phyloP scores from a whole-genome alignment of 2,888 invertebrate species.

The Tipula confusa region DNA sequence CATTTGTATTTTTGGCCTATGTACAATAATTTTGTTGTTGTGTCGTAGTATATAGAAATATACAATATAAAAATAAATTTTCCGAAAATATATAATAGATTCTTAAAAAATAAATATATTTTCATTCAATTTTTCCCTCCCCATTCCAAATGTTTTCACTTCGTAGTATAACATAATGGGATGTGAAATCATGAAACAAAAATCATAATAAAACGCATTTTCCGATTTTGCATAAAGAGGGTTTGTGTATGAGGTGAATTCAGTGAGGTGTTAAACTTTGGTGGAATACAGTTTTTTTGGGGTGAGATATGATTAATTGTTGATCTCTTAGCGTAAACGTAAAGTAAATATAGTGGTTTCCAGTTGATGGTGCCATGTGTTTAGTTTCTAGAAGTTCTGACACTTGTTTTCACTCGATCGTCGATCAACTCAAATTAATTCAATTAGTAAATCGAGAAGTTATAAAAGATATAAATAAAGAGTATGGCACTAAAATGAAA shows the following conservation, averaged over 20 bases:
- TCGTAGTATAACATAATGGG: no score
- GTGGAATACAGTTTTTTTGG: background rate
- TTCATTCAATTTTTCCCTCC: background rate
- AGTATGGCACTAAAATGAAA: no score
- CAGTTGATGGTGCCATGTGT: background rate
- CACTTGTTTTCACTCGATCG: no score
- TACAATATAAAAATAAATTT: background rate
- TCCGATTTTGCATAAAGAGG: background rate
- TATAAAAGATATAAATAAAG: no score
- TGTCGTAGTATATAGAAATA: background rate
- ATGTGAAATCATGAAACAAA: background rate
- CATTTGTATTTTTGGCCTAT: background rate
- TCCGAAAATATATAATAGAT: background rate
- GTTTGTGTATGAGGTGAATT: background rate
- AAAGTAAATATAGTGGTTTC: background rate
- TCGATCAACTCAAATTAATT: no score
- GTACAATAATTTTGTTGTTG: slow-evolving; percentile 1
- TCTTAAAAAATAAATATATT: background rate
- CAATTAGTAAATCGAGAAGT: no score
- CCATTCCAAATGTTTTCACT: background rate
- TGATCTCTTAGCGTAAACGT: no score
- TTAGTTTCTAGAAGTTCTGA: no score
- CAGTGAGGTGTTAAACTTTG: background rate
- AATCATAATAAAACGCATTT: background rate
- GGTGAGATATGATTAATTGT: background rate